Percentiles rank a stretch among this genome's conserved stretches.
Conservation (phyloP, 2,888 invertebrate species). For the Eumerus sabulonum region DNA sequence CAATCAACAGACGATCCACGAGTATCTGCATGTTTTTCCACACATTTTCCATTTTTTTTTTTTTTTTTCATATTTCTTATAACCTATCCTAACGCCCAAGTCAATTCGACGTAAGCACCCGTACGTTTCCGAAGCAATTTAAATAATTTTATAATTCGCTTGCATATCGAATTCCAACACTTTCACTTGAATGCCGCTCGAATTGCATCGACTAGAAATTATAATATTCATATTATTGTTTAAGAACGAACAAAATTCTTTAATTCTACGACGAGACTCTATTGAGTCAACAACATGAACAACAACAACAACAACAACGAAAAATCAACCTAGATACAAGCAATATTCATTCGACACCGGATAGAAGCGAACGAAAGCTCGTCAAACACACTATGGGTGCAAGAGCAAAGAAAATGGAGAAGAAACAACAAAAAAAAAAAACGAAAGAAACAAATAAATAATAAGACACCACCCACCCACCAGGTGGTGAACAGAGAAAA, state of each 20-base stretch:
- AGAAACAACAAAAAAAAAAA: background rate
- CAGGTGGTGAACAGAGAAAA: conserved; percentile 49
- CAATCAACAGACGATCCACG: background rate
- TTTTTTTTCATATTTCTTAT: conserved; percentile 11
- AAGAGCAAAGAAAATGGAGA: too few relatives aligned
- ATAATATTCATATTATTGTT: conserved; percentile 10
- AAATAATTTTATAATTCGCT: conserved; percentile 47
- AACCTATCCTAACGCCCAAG: conserved; percentile 26
- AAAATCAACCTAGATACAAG: too few relatives aligned
- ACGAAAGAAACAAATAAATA: conserved; percentile 1
- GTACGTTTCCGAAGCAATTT: conserved; percentile 17
- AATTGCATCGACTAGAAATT: conserved; percentile 20
- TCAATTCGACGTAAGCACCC: background rate
- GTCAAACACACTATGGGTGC: too few relatives aligned
- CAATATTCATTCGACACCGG: too few relatives aligned
- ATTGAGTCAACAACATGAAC: too few relatives aligned
- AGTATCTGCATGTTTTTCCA: conserved; percentile 1
- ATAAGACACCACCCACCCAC: conserved; percentile 60
- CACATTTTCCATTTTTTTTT: conserved; percentile 1
- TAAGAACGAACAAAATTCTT: too few relatives aligned
- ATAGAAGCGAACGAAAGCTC: too few relatives aligned
- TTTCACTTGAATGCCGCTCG: conserved; percentile 47
- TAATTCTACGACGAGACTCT: too few relatives aligned
- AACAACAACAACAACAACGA: too few relatives aligned
- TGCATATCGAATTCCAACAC: conserved; percentile 48